These are phyloP conservation scores for Apamea monoglypha DNA, from an alignment of 2,888 invertebrate species.

Conservation along the genomic window DNA sequence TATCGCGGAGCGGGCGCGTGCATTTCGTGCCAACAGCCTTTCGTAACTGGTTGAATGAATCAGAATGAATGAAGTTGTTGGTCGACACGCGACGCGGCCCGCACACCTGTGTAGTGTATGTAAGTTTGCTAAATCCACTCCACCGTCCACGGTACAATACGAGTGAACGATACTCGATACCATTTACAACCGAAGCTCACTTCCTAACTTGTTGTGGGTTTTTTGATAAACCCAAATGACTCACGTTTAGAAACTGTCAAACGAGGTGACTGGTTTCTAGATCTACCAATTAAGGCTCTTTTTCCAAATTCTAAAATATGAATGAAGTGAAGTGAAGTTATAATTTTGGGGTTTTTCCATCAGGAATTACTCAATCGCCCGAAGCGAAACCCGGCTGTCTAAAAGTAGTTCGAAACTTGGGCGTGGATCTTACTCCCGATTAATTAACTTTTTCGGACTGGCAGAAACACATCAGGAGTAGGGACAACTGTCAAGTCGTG, in stretches of 20 bases:
- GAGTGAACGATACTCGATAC: constrained; percentile 26
- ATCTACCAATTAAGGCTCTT: neutral
- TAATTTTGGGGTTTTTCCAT: neutral
- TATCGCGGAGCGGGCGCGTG: constrained; percentile 37
- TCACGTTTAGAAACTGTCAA: constrained; percentile 19
- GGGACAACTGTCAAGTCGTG: no score
- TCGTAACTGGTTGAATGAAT: constrained; percentile 48
- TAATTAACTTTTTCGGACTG: no score
- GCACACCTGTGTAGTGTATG: constrained; percentile 41
- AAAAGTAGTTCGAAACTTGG: neutral
- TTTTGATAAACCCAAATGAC: constrained; percentile 44
- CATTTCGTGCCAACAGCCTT: constrained; percentile 16
- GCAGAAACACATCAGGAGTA: no score
- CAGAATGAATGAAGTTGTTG: constrained; percentile 38
- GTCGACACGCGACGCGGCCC: constrained; percentile 7
- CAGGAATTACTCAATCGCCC: neutral
- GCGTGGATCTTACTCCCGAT: neutral
- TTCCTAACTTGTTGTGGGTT: constrained; percentile 34
- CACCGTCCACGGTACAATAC: neutral
- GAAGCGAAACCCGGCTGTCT: neutral
- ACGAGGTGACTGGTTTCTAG: constrained; percentile 2
- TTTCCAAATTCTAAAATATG: neutral
- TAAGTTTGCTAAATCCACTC: constrained; percentile 5
- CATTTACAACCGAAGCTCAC: neutral
- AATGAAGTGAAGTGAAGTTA: neutral